A percentile compares a stretch with the other conserved stretches of the same genome.
Conservation (phyloP, 2,888 invertebrate species). For the Apamea sordens region DNA sequence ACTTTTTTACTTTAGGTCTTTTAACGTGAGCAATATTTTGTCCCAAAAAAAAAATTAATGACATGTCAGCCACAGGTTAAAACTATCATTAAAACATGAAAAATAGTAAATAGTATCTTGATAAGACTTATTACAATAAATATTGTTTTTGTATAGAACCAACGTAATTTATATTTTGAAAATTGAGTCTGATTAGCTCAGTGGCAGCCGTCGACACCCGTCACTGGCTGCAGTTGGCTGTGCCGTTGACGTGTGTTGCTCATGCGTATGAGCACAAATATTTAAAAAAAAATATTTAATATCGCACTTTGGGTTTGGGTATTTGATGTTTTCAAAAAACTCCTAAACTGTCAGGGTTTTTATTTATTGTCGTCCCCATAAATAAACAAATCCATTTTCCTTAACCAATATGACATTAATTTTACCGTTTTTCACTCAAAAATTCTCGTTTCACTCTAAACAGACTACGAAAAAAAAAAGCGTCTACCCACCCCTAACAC, state of each 20-base stretch:
- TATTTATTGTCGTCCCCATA: neutral
- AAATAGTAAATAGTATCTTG: neutral
- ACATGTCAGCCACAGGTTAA: slow-evolving; percentile 23
- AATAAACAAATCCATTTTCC: neutral
- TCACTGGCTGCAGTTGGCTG: too few relatives aligned
- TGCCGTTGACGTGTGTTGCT: too few relatives aligned
- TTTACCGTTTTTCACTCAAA: neutral
- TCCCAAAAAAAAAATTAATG: slow-evolving; percentile 5
- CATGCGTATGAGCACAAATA: too few relatives aligned
- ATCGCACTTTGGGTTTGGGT: neutral
- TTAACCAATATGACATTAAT: neutral
- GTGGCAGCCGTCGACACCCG: neutral
- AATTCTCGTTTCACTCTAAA: too few relatives aligned
- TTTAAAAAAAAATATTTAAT: neutral
- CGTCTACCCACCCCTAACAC: neutral
- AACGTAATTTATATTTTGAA: neutral
- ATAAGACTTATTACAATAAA: neutral
- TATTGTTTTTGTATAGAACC: neutral
- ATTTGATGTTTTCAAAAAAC: neutral
- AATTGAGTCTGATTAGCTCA: neutral
- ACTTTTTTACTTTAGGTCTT: neutral
- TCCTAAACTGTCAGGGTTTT: neutral
- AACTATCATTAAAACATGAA: slow-evolving; percentile 2
- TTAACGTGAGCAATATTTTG: neutral
- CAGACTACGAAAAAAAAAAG: neutral